Base-by-base conservation (phyloP, 2,888 invertebrate species). In the Rhamphomyia laevipes region DNA sequence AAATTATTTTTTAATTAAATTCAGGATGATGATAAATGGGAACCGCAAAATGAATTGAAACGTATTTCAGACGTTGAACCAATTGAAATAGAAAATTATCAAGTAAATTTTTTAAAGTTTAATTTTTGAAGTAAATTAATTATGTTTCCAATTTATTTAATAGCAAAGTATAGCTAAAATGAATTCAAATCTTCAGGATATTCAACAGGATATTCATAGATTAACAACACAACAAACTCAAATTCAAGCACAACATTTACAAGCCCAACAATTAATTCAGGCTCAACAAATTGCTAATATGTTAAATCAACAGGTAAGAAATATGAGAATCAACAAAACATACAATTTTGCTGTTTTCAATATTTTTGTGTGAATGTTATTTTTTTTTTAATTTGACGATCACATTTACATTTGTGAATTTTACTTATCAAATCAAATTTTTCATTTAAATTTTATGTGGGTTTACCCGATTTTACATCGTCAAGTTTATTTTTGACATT, bases 121-220 rank as follows among this genome's bases (percentile, higher is more conserved):
- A 41, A 18, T 45, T 45, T 45, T 21, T 21, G 21, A 4, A 4
- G 21, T 21, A 21, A 21, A 21, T 7, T 27, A 27, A 6, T 27
- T 27, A 7, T 27, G 23, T 27, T 27, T 7, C 2, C 7, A 21
- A 46, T 44, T 31, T 41, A 17, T 15, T 18, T 50, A 50, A 33
- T 71, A 77, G 65, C 74, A 76, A 64, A 70, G 68, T 61, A 67
- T 70, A 60, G 68, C 67, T 58, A 62, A 66, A 54, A 89, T 94
- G 84, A 93, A 93, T 75, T 82, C 81, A 74, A 93, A 88, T 76
- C 81, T 95, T 64, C 86, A 87, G 67, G 93, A 94, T 73, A 85
- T 95, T 63, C 93, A 94, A 74, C 85, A 85, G 56, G 94, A 95
- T 72, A 92, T 95, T 66, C 88, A 91, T 72, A 80, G 89, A 60